Percentiles rank a stretch among this genome's conserved stretches.
phyloP scores from a whole-genome alignment of 2,888 invertebrate species.

The Chromoteleia sp. region DNA sequence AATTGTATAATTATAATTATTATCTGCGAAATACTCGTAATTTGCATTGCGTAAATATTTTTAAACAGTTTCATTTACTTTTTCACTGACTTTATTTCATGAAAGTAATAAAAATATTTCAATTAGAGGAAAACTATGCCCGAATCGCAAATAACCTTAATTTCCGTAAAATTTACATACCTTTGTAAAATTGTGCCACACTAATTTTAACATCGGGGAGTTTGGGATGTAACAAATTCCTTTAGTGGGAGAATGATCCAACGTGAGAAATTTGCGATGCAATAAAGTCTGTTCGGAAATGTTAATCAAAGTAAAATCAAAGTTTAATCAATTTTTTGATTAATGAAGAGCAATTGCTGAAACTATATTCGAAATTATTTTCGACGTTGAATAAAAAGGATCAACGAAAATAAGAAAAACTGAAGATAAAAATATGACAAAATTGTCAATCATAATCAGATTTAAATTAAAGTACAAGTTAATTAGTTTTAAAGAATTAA shows the following conservation, averaged over 20 bases:
- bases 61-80: too few species aligned
- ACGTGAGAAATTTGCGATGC: slow-evolving; percentile 26
- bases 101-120: too few species aligned
- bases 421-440: too few species aligned
- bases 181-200: slow-evolving; percentile 50
- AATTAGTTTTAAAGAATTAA: too few species aligned
- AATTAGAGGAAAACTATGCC: slow-evolving; percentile 26
- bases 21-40: too few species aligned
- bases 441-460: too few species aligned
- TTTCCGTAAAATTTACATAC: slow-evolving; percentile 46
- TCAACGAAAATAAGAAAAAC: too few species aligned
- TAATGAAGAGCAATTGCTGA: neutral
- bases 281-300: slow-evolving; percentile 33
- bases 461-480: too few species aligned
- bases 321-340: neutral
- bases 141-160: slow-evolving; percentile 37
- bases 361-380: neutral
- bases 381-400: too few species aligned
- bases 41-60: too few species aligned
- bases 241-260: slow-evolving; percentile 19
- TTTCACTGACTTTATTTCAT: too few species aligned
- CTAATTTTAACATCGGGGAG: slow-evolving; percentile 42
- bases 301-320: slow-evolving; percentile 29
- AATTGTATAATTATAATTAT: too few species aligned
- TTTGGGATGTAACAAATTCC: slow-evolving; percentile 52